Conservation (phyloP, 2,888 invertebrate species). For the Orchestes rusci region DNA sequence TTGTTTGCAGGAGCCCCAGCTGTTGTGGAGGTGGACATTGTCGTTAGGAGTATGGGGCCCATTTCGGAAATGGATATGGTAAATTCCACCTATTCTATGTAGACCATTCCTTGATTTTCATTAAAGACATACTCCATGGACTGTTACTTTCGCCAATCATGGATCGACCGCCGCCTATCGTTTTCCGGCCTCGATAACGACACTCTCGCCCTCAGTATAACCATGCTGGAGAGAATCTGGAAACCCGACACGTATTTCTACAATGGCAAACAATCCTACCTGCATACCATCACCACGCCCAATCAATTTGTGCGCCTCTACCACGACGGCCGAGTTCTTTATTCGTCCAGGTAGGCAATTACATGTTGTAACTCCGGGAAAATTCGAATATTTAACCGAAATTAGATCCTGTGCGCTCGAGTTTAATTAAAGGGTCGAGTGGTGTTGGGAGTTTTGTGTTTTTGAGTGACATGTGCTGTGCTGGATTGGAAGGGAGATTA, state of each 20-base stretch:
- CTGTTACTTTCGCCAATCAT: slow-evolving; percentile 89
- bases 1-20: slow-evolving; percentile 66
- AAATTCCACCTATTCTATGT: too few relatives aligned
- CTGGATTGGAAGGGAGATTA: too few relatives aligned
- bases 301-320: slow-evolving; percentile 87
- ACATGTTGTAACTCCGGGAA: too few relatives aligned
- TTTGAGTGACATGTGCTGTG: too few relatives aligned
- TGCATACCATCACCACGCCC: slow-evolving; percentile 85
- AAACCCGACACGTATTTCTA: slow-evolving; percentile 86
- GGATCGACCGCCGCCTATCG: slow-evolving; percentile 81
- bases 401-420: too few relatives aligned
- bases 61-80: slow-evolving; percentile 86
- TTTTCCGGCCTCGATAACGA: slow-evolving; percentile 75
- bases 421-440: too few relatives aligned
- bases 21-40: slow-evolving; percentile 77
- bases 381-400: too few relatives aligned
- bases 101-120: too few relatives aligned
- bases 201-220: slow-evolving; percentile 79
- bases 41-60: slow-evolving; percentile 83
- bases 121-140: slow-evolving; percentile 88
- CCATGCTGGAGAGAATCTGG: slow-evolving; percentile 94
- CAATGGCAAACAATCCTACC: slow-evolving; percentile 75
- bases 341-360: slow-evolving; percentile 49
- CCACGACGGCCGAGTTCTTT: slow-evolving; percentile 84
- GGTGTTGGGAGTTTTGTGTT: too few relatives aligned